Base-by-base conservation (phyloP, 2,113 vertebrate genomes). In the Thunnus maccoyii region DNA sequence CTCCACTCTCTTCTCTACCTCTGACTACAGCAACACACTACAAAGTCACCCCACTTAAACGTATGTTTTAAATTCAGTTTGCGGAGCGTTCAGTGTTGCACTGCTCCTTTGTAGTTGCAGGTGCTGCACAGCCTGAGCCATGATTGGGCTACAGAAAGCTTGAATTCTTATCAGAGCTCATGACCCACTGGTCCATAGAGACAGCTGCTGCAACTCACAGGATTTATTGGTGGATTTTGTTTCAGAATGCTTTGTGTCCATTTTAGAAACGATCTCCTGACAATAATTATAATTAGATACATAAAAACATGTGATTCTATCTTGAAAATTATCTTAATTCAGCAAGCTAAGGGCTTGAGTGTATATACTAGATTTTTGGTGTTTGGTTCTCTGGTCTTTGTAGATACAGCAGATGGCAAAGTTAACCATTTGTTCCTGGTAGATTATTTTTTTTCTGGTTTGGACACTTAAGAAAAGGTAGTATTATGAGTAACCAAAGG, bases 121-220 rank as follows among this genome's bases (percentile, higher is more conserved):
- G 63, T 76, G 41, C 50, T 12, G 16, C 70, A 27, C 69, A 70
- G 66, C 32, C 78, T 41, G 66, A 32, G n/a, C 52, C 50, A 14
- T 75, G 54, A 89, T 60, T 50, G 72, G 75, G 67, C 72, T 52
- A 44, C 70, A 83, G 57, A 82, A 83, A 82, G 60, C 64, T 66
- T 15, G 15, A 60, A 58, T 68, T 67, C 44, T 75, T 65, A 57
- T 72, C 78, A 27, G 65, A 69, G 71, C 71, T 84, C 67, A 78
- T 82, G 82, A 78, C 63, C 85, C 75, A 68, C 74, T 63, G 41
- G 54, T 72, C 82, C 52, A 0, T 52, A 41, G 76, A 85, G 76
- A 70, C 60, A 70, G 70, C 70, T 55, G 54, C 80, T 68, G 72
- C 68, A 78, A 74, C 79, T 71, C 63, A 78, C 25, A 3, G 41